Base-by-base conservation (phyloP, 2,113 vertebrate species). In the Oryzias melastigma region DNA sequence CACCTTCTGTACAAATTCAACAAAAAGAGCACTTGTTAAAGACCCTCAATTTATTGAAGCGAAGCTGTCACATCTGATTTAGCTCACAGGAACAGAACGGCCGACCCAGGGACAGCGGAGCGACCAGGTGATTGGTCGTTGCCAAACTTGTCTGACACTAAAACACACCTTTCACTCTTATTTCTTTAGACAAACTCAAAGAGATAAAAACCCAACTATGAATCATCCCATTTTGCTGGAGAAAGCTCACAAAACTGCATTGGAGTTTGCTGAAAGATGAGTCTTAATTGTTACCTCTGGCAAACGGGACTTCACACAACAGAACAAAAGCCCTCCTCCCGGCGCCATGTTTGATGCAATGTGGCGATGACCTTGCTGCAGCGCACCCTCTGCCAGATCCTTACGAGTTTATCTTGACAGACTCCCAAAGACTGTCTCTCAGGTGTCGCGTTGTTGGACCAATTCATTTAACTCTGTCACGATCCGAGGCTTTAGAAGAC, bases 201-300 rank as follows among this genome's bases (percentile, higher is more conserved):
- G 56, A 53, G 24, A 24, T 54, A 24, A 49, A 41, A 24, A 46
- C 40, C 44, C 35, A 35, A 13, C 10, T 35, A 35, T 13, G 35
- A 35, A 12, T 12, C 35, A 35, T 12, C 35, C 3, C 35, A 35
- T 35, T 35, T 35, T 35, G 35, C 35, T 35, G 1, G 35, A 35
- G 29, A 35, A 35, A 5, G 5, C 25, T 27, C 25, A 27, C 25
- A 5, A 22, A 22, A 22, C 22, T 2, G 75, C 84, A 86, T 88
- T 81, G 82, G 85, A 64, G 74, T 12, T 46, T 40, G 82, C 82
- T 88, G 87, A 87, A 75, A 85, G 82, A 87, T 78, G 82, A 86
- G 81, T 80, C 85, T 87, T 89, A 91, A 90, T 90, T 89, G 90
- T 88, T 85, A 87, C 87, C 86, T 69, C 80, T 84, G 87, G 87